Conservation (phyloP, 2,113 vertebrate species). For the Psephotus haematonotus region DNA sequence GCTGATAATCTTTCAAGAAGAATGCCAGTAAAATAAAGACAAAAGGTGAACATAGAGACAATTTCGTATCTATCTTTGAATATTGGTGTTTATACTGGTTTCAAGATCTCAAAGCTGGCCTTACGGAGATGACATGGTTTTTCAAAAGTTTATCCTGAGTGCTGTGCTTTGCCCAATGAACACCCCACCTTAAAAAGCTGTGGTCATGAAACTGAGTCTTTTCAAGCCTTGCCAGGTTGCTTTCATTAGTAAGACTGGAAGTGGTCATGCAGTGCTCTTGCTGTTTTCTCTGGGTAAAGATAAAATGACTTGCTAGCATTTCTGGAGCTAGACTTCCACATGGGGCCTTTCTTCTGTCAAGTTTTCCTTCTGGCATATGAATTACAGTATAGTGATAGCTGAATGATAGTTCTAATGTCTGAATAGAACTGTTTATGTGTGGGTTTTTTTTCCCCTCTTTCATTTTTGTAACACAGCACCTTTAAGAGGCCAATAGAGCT, state of each 20-base stretch:
- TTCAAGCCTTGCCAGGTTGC: not conserved
- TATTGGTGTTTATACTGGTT: not conserved
- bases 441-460: not conserved
- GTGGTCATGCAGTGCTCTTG: not conserved
- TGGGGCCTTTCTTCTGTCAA: not conserved
- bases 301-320: not conserved
- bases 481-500: not conserved
- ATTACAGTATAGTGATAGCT: not conserved
- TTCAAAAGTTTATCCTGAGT: not conserved
- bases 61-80: not conserved
- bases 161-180: not conserved
- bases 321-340: not conserved
- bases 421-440: not conserved
- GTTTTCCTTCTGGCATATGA: not conserved
- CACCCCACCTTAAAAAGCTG: not conserved
- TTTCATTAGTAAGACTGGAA: conserved; percentile 28
- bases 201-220: not conserved
- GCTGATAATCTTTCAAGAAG: not conserved
- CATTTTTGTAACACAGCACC: not conserved
- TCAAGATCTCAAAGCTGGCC: not conserved
- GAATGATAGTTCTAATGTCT: not conserved
- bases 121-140: not conserved
- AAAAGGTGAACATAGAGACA: not conserved
- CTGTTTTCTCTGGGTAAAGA: not conserved
- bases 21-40: not conserved